Conservation (phyloP, 2,888 invertebrate species). For the Cheilosia variabilis region DNA sequence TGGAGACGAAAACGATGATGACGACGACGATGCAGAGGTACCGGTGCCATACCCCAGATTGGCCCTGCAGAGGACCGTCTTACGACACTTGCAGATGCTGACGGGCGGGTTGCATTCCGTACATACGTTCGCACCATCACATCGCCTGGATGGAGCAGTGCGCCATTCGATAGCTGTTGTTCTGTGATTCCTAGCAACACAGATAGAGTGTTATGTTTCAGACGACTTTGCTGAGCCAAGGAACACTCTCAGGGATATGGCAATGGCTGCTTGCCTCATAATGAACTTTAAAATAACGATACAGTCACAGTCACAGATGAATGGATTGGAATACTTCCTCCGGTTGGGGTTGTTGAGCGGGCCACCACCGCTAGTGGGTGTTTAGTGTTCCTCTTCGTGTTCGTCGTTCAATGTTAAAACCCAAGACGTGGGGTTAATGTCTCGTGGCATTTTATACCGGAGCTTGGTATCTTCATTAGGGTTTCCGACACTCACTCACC, state of each 20-base stretch:
- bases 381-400: slow-evolving; percentile 7
- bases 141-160: not conserved
- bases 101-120: slow-evolving; percentile 12
- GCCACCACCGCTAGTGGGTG: slow-evolving; percentile 32
- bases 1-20: not conserved
- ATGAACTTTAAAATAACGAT: slow-evolving; percentile 66
- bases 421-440: slow-evolving; percentile 67
- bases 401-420: slow-evolving; percentile 21
- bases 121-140: slow-evolving; percentile 24
- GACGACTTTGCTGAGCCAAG: slow-evolving; percentile 14
- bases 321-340: slow-evolving; percentile 53
- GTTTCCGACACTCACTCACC: not conserved
- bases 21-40: not conserved
- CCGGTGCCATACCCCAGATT: slow-evolving; percentile 18
- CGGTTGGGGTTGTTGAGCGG: not conserved
- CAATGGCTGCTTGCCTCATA: slow-evolving; percentile 40
- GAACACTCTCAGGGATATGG: slow-evolving; percentile 37
- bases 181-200: slow-evolving; percentile 56
- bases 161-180: slow-evolving; percentile 46
- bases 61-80: slow-evolving; percentile 26
- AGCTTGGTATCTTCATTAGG: slow-evolving; percentile 58
- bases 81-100: slow-evolving; percentile 61
- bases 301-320: slow-evolving; percentile 64
- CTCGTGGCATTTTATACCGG: slow-evolving; percentile 54
- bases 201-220: slow-evolving; percentile 27